Conservation (phyloP, 1,140 invertebrate genomes). For the Muscidifurax raptorellus region DNA sequence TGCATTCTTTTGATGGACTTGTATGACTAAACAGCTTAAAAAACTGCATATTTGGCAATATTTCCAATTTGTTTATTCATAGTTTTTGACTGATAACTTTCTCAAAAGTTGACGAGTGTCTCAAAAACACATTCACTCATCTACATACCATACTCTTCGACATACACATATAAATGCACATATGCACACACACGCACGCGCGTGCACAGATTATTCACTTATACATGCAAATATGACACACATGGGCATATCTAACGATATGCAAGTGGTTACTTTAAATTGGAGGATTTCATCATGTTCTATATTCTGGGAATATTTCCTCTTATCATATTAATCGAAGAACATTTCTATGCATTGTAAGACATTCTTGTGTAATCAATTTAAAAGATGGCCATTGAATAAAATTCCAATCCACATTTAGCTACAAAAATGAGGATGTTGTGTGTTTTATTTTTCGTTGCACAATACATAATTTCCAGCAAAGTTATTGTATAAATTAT, state of each 20-base stretch:
- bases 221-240: not conserved
- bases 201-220: too few species aligned
- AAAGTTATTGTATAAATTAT: not conserved
- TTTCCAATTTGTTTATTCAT: constrained; percentile 10
- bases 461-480: constrained; percentile 33
- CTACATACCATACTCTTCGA: not conserved
- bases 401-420: constrained; percentile 73
- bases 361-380: constrained; percentile 72
- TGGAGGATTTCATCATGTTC: not conserved
- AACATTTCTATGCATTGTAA: constrained; percentile 70
- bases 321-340: constrained; percentile 67
- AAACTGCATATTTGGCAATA: constrained; percentile 5
- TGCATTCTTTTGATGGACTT: constrained; percentile 1
- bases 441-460: constrained; percentile 70
- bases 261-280: constrained; percentile 15
- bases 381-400: constrained; percentile 72
- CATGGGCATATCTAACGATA: constrained; percentile 8
- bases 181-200: too few species aligned
- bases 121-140: not conserved
- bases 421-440: constrained; percentile 66
- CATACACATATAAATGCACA: too few species aligned
- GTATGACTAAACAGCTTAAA: not conserved
- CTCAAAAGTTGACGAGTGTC: constrained; percentile 2
- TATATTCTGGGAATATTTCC: constrained; percentile 69
- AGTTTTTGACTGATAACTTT: not conserved